Evolutionary conservation across 2,888 invertebrate genomes (phyloP).

Genomic region (Scotopteryx bipunctaria): DNA sequence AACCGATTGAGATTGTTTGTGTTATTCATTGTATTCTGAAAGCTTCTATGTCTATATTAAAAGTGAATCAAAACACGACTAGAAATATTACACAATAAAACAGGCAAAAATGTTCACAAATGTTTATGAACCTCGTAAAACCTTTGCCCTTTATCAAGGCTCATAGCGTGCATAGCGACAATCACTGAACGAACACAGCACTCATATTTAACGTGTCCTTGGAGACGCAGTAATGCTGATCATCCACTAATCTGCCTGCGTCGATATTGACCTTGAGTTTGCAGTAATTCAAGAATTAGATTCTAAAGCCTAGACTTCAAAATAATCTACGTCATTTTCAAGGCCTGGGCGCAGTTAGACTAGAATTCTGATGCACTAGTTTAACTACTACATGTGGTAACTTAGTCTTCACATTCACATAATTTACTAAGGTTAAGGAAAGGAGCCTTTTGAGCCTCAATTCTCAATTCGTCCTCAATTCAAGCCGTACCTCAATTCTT

Average conservation of each 20-base stretch:
- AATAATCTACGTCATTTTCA: too few relatives aligned
- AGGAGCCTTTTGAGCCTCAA: too few relatives aligned
- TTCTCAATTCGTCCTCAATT: too few relatives aligned
- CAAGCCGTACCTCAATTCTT: too few relatives aligned
- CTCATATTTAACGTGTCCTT: slow-evolving; percentile 16
- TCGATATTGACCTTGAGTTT: slow-evolving; percentile 17
- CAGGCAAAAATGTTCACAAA: background rate
- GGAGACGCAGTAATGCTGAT: slow-evolving; percentile 10
- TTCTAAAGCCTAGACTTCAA: too few relatives aligned
- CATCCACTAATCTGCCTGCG: slow-evolving; percentile 10
- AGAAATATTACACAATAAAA: background rate
- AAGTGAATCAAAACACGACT: background rate
- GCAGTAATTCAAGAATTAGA: background rate
- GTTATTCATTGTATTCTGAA: too few relatives aligned
- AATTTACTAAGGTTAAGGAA: too few relatives aligned
- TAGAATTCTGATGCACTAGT: too few relatives aligned
- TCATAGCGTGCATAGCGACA: slow-evolving; percentile 14
- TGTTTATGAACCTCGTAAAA: background rate
- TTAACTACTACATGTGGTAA: too few relatives aligned
- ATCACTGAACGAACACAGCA: slow-evolving; percentile 9
- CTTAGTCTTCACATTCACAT: too few relatives aligned
- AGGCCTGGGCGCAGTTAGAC: too few relatives aligned
- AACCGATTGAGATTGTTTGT: too few relatives aligned
- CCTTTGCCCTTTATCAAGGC: background rate
- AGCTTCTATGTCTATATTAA: background rate